Evolutionary conservation across 2,888 invertebrate species (phyloP).

Genomic region (Eulithis testata): DNA sequence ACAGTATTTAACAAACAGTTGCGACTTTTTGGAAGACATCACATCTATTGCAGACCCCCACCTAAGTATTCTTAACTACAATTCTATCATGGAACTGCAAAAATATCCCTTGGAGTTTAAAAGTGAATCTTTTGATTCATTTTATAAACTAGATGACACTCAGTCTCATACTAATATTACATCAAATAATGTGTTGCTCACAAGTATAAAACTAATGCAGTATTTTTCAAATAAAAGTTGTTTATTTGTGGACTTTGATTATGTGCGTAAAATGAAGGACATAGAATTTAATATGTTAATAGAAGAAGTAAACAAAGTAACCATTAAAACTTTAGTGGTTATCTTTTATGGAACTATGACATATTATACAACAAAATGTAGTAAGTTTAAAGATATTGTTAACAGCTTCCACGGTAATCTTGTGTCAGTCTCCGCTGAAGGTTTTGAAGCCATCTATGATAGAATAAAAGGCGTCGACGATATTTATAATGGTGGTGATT

Average conservation of each 20-base stretch:
- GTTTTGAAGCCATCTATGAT: background rate
- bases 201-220: conserved; percentile 3
- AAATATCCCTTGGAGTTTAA: background rate
- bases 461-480: background rate
- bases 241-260: background rate
- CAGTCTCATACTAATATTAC: background rate
- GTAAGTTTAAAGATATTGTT: background rate
- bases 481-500: background rate
- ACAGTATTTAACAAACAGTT: background rate
- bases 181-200: conserved; percentile 1
- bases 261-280: background rate
- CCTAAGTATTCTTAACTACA: background rate
- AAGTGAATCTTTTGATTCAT: background rate
- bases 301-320: conserved; percentile 3
- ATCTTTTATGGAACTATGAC: background rate
- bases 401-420: background rate
- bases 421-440: background rate
- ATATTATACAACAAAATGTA: background rate
- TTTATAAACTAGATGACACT: background rate
- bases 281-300: background rate
- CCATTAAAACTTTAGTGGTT: background rate
- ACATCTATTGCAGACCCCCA: background rate
- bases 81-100: background rate
- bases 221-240: background rate
- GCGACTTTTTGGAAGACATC: background rate